phyloP scores from a whole-genome alignment of 2,113 vertebrate genomes.

The Dasyurus viverrinus region DNA sequence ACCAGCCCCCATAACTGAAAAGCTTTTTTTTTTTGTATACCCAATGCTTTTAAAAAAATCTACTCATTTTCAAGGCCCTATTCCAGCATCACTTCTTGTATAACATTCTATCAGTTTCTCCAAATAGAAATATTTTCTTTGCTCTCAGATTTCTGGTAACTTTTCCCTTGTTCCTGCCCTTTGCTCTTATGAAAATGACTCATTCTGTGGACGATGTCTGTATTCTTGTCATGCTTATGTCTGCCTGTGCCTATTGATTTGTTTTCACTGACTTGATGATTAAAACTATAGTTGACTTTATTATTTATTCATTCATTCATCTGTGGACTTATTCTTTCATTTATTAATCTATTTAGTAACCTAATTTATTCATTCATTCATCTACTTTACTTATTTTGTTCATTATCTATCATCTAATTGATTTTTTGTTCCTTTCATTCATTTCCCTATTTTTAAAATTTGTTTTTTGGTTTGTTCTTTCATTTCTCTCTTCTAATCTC shows the following conservation, averaged over 20 bases:
- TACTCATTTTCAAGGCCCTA: background rate
- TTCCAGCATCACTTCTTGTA: background rate
- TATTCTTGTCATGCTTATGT: background rate
- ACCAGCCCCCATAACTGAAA: background rate
- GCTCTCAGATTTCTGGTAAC: background rate
- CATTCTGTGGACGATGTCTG: background rate
- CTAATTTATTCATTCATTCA: background rate
- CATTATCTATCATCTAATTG: background rate
- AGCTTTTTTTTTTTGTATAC: background rate
- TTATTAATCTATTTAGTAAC: background rate
- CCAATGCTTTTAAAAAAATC: no score
- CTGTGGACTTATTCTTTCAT: background rate
- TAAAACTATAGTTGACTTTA: background rate
- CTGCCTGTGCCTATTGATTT: background rate
- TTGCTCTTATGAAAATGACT: background rate
- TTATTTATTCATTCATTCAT: background rate
- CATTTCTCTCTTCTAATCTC: background rate
- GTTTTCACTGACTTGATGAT: background rate
- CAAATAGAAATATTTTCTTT: background rate
- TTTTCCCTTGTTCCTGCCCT: background rate
- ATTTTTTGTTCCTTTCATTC: background rate
- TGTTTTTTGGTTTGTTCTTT: background rate
- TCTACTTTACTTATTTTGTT: background rate
- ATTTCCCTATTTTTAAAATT: background rate
- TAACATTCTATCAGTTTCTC: background rate